Conservation (phyloP, 2,797 vertebrate genomes). For the Oceanodroma leucorhoa region DNA sequence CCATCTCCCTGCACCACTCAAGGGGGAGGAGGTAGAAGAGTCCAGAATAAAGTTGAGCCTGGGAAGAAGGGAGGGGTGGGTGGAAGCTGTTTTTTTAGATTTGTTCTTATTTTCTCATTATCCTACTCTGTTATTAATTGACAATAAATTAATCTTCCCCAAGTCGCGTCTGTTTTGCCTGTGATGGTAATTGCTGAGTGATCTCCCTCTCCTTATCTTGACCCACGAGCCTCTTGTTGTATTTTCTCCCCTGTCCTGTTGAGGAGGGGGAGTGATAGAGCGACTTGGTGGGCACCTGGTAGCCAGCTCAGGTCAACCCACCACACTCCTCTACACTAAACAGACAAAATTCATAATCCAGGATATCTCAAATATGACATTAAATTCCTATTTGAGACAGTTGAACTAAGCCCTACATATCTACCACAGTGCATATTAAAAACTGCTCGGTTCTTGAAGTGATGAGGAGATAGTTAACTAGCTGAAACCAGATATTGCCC, state of each 20-base stretch:
- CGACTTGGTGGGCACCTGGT: neutral
- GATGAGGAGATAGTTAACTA: neutral
- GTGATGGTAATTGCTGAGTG: neutral
- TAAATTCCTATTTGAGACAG: neutral
- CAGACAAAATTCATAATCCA: neutral
- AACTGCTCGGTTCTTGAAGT: neutral
- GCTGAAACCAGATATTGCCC: neutral
- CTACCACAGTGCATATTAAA: neutral
- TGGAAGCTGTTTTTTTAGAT: neutral
- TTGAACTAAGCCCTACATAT: neutral
- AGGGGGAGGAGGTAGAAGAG: neutral
- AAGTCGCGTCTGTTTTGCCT: neutral
- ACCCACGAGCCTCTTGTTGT: neutral
- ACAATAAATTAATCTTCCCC: neutral
- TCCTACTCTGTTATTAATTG: neutral
- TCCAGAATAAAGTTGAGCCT: neutral
- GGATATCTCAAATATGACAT: neutral
- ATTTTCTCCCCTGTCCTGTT: neutral
- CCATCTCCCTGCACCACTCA: neutral
- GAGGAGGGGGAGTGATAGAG: neutral
- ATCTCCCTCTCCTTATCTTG: neutral
- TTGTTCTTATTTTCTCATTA: neutral
- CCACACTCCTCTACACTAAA: neutral
- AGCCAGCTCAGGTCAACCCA: neutral
- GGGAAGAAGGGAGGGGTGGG: fast-evolving